phyloP scores from a whole-genome alignment of 2,113 vertebrate genomes.

The Budorcas taxicolor region DNA sequence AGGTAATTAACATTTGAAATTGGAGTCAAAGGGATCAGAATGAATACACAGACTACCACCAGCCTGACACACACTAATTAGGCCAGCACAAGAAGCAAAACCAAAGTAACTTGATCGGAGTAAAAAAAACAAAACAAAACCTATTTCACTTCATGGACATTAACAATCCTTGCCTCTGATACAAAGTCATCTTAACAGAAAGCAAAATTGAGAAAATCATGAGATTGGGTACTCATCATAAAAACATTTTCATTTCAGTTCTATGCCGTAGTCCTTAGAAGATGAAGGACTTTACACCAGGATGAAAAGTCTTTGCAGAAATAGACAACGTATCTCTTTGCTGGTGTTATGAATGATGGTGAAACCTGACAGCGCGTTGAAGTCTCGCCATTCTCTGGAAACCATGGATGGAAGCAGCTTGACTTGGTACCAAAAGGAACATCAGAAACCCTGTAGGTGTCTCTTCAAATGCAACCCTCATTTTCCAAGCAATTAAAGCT shows the following conservation, averaged over 20 bases:
- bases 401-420: neutral
- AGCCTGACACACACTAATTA: neutral
- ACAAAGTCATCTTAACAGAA: neutral
- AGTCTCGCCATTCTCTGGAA: neutral
- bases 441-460: neutral
- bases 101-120: neutral
- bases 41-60: neutral
- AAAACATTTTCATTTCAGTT: neutral
- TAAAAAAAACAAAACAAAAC: neutral
- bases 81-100: neutral
- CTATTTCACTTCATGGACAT: neutral
- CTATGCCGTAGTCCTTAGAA: neutral
- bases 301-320: constrained; percentile 19
- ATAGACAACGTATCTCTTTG: neutral
- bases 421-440: neutral
- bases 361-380: neutral
- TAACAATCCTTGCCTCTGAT: neutral
- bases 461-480: neutral
- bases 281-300: neutral
- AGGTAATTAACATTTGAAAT: neutral
- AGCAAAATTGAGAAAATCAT: neutral
- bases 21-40: neutral
- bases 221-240: neutral
- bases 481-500: constrained; percentile 60
- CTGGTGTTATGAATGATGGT: neutral